A percentile compares a stretch with the other conserved stretches of the same genome.
These are phyloP conservation scores for Anguilla japonica DNA, from an alignment of 2,113 vertebrate species.

Conservation along the genomic window DNA sequence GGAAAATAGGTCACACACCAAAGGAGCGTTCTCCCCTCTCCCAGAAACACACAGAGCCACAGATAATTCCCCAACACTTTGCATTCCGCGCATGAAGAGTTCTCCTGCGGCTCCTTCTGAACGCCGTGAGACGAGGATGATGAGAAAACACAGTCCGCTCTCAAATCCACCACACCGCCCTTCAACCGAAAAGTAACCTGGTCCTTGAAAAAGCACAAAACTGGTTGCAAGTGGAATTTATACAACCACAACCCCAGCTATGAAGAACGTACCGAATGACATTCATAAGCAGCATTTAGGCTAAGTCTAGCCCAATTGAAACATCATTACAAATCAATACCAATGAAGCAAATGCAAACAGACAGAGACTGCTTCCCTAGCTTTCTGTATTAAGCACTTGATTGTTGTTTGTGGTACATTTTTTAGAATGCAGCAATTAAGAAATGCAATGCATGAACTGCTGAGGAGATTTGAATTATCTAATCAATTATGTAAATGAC, in stretches of 20 bases:
- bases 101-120: constrained; percentile 25
- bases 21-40: constrained; percentile 55
- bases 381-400: background rate
- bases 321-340: background rate
- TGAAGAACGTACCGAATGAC: background rate
- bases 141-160: background rate
- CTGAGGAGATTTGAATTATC: background rate
- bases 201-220: background rate
- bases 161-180: background rate
- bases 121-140: background rate
- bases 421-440: background rate
- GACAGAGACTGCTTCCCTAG: background rate
- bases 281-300: background rate
- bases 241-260: background rate
- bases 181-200: background rate
- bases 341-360: background rate
- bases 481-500: constrained; percentile 14
- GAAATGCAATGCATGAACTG: constrained; percentile 12
- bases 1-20: constrained; percentile 69
- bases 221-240: constrained; percentile 15
- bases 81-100: constrained; percentile 13
- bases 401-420: background rate
- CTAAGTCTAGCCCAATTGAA: background rate
- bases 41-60: constrained; percentile 55
- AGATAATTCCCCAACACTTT: constrained; percentile 53